phyloP scores from a whole-genome alignment of 2,113 vertebrate genomes.

The Crotalus helleri region DNA sequence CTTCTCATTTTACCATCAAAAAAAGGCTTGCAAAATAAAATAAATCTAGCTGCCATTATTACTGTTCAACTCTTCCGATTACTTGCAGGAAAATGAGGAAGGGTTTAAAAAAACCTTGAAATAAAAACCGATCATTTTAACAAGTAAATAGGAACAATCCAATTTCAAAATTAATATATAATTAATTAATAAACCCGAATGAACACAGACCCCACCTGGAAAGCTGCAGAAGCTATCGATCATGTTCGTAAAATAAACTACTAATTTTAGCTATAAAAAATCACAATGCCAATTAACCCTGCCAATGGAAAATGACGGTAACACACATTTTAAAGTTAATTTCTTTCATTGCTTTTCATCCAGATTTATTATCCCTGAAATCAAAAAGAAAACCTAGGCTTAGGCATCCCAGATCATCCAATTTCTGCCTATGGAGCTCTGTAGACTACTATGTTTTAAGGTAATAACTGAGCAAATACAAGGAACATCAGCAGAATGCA shows the following conservation, averaged over 20 bases:
- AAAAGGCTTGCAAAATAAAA: not conserved
- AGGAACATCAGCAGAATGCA: not conserved
- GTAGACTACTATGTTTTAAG: not conserved
- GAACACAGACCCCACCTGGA: not conserved
- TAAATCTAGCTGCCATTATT: not conserved
- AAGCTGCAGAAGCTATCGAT: not conserved
- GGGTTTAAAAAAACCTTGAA: not conserved
- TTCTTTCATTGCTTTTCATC: not conserved
- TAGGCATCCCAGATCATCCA: not conserved
- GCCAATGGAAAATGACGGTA: not conserved
- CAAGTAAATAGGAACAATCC: conserved; percentile 32
- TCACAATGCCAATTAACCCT: not conserved
- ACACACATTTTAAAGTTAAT: not conserved
- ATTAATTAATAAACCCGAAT: not conserved
- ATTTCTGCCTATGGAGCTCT: not conserved
- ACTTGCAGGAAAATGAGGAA: not conserved
- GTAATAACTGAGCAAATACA: not conserved
- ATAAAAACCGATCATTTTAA: not conserved
- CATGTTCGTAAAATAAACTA: not conserved
- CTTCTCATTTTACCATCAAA: not conserved
- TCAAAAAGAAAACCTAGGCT: not conserved
- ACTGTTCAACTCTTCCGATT: not conserved
- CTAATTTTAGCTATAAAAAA: not conserved
- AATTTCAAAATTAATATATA: not conserved
- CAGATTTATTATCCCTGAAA: not conserved